Evolutionary conservation across 2,797 vertebrate genomes (phyloP), one percentile per base, ranked within the genome.

Genomic region (Gymnopithys bicolor): DNA sequence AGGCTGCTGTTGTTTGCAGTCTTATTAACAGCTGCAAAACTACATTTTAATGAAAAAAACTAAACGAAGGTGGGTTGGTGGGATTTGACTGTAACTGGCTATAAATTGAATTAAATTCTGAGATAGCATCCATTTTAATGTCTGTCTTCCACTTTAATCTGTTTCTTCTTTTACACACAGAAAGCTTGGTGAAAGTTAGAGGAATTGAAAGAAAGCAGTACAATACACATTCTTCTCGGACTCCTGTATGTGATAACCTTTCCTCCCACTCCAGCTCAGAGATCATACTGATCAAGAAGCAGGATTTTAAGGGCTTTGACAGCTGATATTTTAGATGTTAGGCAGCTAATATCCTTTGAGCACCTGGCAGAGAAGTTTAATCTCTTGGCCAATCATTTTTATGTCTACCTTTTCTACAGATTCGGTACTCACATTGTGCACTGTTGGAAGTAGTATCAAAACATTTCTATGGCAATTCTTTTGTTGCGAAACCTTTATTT

Each of bases 301-400:
- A 94, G 73, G 64, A 95, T 93, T 96, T 96, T 94, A 95, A 91
- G 56, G 86, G 46, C 70, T 95, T 91, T 90, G 94, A 94, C 56
- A 93, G 89, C 37, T 88, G 70, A 74, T 94, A 96, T 94, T 97
- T 94, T 90, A 96, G 83, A 96, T 82, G 45, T 87, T 94, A 94
- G 85, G 77, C 90, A 94, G 71, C 85, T 89, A 93, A 49, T 79
- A 82, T 58, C 67, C 95, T 94, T 83, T 89, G 56, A 96, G 89
- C 48, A 97, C 69, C 74, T 93, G 75, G 92, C 73, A 95, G 84
- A 94, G 85, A 86, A 67, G 75, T 94, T 96, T 96, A 94, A 88
- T 94, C 68, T 94, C 53, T 94, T 83, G 76, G 58, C 82, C 93
- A 95, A 89, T 94, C 90, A 85, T 92, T 96, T 94, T 77, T 87